phyloP scores from a whole-genome alignment of 1,140 invertebrate genomes.

The Calephelis nemesis region DNA sequence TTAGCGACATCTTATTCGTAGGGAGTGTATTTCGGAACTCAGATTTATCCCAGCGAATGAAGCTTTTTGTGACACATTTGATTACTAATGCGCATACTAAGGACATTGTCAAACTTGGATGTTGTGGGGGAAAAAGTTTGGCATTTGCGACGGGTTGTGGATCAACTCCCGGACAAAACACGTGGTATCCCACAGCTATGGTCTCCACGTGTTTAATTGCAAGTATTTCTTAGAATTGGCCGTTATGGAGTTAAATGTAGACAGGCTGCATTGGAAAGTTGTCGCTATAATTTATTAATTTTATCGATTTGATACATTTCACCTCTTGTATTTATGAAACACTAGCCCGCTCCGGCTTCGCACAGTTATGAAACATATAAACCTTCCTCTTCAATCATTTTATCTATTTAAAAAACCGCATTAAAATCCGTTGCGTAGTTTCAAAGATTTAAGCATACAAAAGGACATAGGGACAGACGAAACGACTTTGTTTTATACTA shows the following conservation, averaged over 20 bases:
- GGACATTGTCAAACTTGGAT: slow-evolving; percentile 12
- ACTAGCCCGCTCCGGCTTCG: too few species aligned
- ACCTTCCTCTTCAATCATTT: too few species aligned
- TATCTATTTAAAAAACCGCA: too few species aligned
- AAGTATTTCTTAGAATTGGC: slow-evolving; percentile 1
- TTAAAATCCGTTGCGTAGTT: too few species aligned
- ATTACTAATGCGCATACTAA: slow-evolving; percentile 15
- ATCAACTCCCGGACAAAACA: neutral
- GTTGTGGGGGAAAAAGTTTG: neutral
- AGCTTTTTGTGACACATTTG: neutral
- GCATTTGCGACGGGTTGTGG: neutral
- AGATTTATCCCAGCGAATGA: neutral
- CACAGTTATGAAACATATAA: too few species aligned
- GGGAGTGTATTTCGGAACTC: neutral
- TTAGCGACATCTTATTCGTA: neutral
- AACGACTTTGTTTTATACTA: too few species aligned
- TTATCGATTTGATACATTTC: too few species aligned
- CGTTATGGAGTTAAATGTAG: slow-evolving; percentile 11
- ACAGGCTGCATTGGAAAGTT: neutral
- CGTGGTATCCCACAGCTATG: slow-evolving; percentile 9
- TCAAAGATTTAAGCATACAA: too few species aligned
- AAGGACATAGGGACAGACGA: too few species aligned
- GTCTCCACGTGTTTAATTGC: slow-evolving; percentile 19
- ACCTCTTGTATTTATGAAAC: too few species aligned
- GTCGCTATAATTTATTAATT: too few species aligned